Conservation (phyloP, 1,140 invertebrate genomes). For the Drosophila nigrodunni region DNA sequence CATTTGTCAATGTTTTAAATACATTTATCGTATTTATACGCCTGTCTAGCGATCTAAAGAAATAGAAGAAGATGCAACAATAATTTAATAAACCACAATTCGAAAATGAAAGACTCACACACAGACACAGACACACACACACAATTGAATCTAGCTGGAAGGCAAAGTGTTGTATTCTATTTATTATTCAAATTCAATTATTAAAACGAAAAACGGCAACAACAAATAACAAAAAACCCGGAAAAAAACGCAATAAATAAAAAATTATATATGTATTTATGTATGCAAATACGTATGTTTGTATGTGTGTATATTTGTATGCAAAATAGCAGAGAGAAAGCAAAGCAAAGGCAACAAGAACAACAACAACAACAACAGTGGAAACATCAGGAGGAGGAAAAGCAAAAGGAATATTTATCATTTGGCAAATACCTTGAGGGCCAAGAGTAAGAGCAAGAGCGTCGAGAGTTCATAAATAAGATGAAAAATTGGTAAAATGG, state of each 20-base stretch:
- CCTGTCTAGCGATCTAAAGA: constrained; percentile 44
- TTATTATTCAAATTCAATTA: constrained; percentile 81
- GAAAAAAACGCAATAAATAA: constrained; percentile 62
- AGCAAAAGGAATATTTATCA: constrained; percentile 75
- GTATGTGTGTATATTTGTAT: constrained; percentile 41
- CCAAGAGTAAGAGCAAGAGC: constrained; percentile 41
- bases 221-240: constrained; percentile 29
- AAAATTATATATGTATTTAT: constrained; percentile 36
- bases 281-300: constrained; percentile 15
- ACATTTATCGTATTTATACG: constrained; percentile 72
- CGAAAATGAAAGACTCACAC: constrained; percentile 33
- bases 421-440: constrained; percentile 76
- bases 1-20: constrained; percentile 75
- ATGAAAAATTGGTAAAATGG: constrained; percentile 69
- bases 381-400: constrained; percentile 8
- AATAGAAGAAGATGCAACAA: constrained; percentile 60
- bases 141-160: constrained; percentile 23
- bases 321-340: constrained; percentile 43
- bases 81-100: constrained; percentile 76
- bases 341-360: constrained; percentile 5
- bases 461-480: constrained; percentile 78
- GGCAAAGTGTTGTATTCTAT: constrained; percentile 68
- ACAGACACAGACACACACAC: background rate
- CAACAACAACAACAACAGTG: background rate
- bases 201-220: constrained; percentile 45